Evolutionary conservation across 1,140 invertebrate genomes (phyloP).

Genomic region (Acromyrmex charruanus): DNA sequence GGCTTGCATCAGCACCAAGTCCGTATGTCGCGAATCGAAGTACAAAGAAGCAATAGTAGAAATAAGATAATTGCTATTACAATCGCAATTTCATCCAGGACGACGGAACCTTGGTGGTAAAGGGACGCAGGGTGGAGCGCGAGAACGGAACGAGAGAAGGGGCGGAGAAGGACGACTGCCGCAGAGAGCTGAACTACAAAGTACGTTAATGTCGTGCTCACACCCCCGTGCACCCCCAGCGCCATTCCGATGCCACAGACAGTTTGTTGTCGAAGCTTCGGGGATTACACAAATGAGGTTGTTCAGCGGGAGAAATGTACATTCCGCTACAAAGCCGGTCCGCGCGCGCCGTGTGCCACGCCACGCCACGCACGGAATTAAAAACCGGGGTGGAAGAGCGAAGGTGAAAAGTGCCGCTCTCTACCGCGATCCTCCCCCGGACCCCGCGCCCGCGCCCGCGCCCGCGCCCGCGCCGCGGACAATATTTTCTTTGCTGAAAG

Average conservation of each 20-base stretch:
- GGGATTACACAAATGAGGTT: conserved; percentile 81
- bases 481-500: conserved; percentile 78
- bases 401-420: conserved; percentile 73
- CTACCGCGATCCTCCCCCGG: conserved; percentile 59
- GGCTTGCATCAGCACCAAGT: conserved; percentile 69
- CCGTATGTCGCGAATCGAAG: conserved; percentile 74
- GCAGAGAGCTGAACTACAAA: conserved; percentile 75
- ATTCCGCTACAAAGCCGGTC: conserved; percentile 74
- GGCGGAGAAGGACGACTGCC: conserved; percentile 62
- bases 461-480: conserved; percentile 61
- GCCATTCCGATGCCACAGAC: conserved; percentile 69
- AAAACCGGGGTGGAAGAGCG: conserved; percentile 54
- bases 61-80: conserved; percentile 83
- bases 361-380: conserved; percentile 70
- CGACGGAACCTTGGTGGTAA: conserved; percentile 55
- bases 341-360: conserved; percentile 53
- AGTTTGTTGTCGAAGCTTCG: conserved; percentile 79
- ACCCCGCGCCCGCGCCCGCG: not conserved
- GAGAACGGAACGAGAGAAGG: not conserved
- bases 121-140: conserved; percentile 17
- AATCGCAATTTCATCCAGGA: conserved; percentile 79
- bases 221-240: conserved; percentile 66
- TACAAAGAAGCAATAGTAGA: conserved; percentile 77
- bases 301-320: conserved; percentile 76
- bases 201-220: conserved; percentile 79